A percentile compares a stretch with the other conserved stretches of the same genome.
phyloP scores from a whole-genome alignment of 2,113 vertebrate genomes.

The Corythaeola cristata region DNA sequence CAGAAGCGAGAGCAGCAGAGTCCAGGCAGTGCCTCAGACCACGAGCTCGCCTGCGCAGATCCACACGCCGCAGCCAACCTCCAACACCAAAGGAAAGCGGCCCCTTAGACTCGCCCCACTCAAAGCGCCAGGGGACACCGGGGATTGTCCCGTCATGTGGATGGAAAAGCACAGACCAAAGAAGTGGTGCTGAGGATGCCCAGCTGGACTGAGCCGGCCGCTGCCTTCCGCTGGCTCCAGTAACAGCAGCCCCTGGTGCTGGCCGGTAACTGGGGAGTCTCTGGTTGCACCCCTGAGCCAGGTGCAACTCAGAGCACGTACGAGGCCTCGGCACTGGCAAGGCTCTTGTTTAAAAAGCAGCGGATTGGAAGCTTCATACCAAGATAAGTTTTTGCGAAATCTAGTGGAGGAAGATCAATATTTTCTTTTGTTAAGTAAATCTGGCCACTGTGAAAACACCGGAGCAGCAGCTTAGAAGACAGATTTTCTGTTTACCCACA shows the following conservation, averaged over 20 bases:
- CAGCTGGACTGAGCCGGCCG: background rate
- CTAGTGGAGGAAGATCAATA: background rate
- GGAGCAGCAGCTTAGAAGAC: background rate
- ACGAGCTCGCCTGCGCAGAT: background rate
- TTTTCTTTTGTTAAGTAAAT: constrained; percentile 27
- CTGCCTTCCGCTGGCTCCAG: background rate
- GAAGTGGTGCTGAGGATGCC: background rate
- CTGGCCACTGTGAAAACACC: background rate
- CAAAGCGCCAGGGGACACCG: background rate
- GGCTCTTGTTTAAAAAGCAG: background rate
- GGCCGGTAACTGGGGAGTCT: background rate
- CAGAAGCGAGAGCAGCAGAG: background rate
- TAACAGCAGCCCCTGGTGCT: background rate
- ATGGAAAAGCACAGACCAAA: background rate
- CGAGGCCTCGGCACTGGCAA: background rate
- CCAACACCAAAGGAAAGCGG: fast-evolving
- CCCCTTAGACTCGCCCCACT: background rate
- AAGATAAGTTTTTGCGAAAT: background rate
- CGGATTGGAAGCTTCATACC: background rate
- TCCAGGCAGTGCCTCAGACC: background rate
- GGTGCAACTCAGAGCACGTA: background rate
- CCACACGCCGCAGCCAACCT: background rate
- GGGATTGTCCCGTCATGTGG: background rate
- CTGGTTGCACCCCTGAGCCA: background rate
- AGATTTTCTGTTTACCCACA: background rate